These are phyloP conservation scores for Oxyura jamaicensis DNA, from an alignment of 2,113 vertebrate species.

Conservation along the genomic window DNA sequence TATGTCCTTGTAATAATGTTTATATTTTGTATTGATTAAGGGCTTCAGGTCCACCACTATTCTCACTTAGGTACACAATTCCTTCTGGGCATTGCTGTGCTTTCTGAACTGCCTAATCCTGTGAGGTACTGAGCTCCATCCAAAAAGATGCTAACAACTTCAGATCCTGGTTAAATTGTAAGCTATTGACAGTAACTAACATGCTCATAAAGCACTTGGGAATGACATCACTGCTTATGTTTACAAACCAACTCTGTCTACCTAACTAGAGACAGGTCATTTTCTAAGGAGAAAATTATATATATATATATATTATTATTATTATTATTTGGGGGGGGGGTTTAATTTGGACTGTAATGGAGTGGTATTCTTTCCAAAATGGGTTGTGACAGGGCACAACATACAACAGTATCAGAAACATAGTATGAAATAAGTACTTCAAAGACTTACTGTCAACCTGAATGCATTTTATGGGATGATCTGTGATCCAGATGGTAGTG, in stretches of 20 bases:
- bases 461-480: conserved; percentile 45
- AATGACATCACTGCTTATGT: neutral
- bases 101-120: neutral
- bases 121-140: neutral
- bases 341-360: neutral
- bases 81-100: neutral
- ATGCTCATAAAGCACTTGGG: neutral
- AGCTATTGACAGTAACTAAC: neutral
- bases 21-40: neutral
- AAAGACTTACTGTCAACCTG: conserved; percentile 36
- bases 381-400: neutral
- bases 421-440: conserved; percentile 13
- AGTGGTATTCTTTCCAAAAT: conserved; percentile 1
- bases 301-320: too few relatives aligned
- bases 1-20: neutral
- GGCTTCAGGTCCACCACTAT: neutral
- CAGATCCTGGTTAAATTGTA: neutral
- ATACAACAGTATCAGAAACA: neutral
- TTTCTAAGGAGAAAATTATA: neutral
- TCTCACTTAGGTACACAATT: neutral
- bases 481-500: conserved; percentile 49
- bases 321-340: too few relatives aligned
- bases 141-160: neutral
- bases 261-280: neutral
- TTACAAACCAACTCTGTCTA: neutral